phyloP scores from a whole-genome alignment of 1,140 invertebrate species.

The Saccostrea echinata region DNA sequence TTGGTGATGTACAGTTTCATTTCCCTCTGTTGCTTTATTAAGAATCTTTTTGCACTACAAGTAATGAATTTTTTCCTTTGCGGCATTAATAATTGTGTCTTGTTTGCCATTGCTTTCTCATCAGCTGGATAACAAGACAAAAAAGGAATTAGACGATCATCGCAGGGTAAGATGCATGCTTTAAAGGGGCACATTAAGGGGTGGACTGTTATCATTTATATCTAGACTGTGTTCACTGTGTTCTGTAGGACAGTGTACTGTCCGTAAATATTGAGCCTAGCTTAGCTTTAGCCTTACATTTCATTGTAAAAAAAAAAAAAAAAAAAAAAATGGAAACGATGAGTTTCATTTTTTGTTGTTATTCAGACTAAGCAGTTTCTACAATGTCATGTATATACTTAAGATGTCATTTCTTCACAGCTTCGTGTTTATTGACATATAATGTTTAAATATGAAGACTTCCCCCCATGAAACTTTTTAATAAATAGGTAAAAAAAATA shows the following conservation, averaged over 20 bases:
- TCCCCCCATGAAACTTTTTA: neutral
- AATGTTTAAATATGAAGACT: neutral
- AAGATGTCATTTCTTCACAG: no score
- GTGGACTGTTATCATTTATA: neutral
- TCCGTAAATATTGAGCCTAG: neutral
- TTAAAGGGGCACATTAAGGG: neutral
- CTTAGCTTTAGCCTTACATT: neutral
- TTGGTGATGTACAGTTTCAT: no score
- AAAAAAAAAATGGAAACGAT: no score
- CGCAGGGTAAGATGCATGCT: constrained; percentile 77
- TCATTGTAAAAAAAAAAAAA: no score
- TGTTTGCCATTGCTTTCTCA: constrained; percentile 40
- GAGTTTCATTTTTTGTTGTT: neutral
- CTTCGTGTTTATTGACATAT: no score
- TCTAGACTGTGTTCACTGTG: neutral
- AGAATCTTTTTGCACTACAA: no score
- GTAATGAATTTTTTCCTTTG: no score
- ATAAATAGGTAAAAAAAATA: neutral
- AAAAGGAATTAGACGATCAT: constrained; percentile 80
- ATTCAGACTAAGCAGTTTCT: neutral
- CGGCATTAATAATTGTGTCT: neutral
- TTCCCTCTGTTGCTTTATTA: no score
- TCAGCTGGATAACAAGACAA: constrained; percentile 79
- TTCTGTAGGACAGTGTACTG: neutral
- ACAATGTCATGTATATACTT: no score